phyloP scores from a whole-genome alignment of 30 jellyfish, hydroid and myxozoan genomes.

The Chironex yamaguchii region DNA sequence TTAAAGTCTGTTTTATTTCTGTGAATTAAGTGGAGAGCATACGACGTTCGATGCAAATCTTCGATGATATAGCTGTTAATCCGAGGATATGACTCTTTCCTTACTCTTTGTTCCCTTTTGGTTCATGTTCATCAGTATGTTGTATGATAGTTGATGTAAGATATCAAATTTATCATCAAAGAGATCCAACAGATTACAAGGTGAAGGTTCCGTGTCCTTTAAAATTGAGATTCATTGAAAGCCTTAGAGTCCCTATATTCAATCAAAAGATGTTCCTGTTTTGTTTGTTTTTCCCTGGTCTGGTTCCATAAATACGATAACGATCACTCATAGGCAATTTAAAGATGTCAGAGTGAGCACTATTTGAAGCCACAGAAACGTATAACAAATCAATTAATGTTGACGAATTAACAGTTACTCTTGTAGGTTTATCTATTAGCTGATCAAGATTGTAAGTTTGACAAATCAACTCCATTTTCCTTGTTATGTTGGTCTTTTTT shows the following conservation, averaged over 20 bases:
- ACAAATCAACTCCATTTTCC: not conserved
- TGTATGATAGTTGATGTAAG: not conserved
- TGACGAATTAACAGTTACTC: not conserved
- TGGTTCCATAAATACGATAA: too few relatives aligned
- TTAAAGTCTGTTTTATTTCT: not conserved
- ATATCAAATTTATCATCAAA: not conserved
- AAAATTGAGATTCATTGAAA: not conserved
- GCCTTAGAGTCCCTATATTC: not conserved
- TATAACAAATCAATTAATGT: not conserved
- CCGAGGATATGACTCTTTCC: not conserved
- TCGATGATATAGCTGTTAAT: not conserved
- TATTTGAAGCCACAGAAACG: not conserved
- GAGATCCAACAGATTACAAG: not conserved
- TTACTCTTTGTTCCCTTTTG: not conserved
- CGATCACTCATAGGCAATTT: not conserved
- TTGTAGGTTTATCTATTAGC: not conserved
- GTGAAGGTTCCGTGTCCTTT: not conserved
- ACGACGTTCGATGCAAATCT: not conserved
- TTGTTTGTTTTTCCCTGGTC: not conserved
- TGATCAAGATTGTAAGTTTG: not conserved
- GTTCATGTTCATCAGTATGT: not conserved
- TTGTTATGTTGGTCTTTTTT: not conserved
- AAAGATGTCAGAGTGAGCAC: not conserved
- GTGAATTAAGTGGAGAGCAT: not conserved
- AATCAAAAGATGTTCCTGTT: not conserved